phyloP scores from a whole-genome alignment of 2,113 vertebrate genomes.

The Mastomys coucha region DNA sequence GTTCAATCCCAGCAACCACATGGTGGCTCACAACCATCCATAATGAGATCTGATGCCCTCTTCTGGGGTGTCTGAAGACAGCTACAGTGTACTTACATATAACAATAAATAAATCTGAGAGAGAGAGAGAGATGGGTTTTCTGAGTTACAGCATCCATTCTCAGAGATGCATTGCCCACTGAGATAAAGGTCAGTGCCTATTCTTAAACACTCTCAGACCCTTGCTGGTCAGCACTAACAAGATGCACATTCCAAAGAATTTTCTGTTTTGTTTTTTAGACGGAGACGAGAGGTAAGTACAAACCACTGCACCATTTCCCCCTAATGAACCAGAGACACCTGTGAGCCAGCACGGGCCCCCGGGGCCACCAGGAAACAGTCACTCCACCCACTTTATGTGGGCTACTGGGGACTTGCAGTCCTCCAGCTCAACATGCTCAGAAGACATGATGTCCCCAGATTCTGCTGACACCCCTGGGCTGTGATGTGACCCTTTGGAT shows the following conservation, averaged over 20 bases:
- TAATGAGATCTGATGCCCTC: too few species aligned
- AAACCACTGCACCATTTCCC: background rate
- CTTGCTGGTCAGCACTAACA: background rate
- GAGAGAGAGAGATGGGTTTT: too few species aligned
- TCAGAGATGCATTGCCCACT: background rate
- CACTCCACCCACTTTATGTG: background rate
- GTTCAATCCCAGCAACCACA: too few species aligned
- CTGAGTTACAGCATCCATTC: too few species aligned
- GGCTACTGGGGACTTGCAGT: too few species aligned
- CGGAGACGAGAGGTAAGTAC: background rate
- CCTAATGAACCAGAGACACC: background rate
- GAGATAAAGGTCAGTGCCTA: background rate
- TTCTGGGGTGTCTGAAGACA: too few species aligned
- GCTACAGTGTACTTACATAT: too few species aligned
- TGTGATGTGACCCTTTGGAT: accelerated
- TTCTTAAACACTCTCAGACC: background rate
- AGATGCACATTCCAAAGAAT: background rate
- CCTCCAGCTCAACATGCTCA: background rate
- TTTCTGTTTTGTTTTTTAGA: background rate
- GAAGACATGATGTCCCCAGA: background rate
- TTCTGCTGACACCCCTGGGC: too few species aligned
- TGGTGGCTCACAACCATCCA: too few species aligned
- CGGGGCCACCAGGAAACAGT: background rate
- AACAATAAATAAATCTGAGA: too few species aligned
- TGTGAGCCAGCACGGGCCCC: background rate